phyloP scores from a whole-genome alignment of 2,888 invertebrate genomes.

The Uropetala carovei region DNA sequence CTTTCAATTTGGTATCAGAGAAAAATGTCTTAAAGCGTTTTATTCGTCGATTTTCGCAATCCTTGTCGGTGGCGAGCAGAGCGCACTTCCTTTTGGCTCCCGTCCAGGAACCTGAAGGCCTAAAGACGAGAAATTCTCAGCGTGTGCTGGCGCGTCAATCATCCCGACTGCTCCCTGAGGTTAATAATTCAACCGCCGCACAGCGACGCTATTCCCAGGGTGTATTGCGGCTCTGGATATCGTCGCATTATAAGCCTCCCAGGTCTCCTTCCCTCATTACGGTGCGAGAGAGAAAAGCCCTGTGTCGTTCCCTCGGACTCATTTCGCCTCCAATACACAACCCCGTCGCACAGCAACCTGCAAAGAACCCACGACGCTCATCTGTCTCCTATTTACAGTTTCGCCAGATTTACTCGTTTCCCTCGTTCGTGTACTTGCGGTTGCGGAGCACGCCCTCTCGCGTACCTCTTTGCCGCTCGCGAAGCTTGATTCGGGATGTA shows the following conservation, averaged over 20 bases:
- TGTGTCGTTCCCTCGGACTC: not conserved
- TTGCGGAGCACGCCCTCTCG: not conserved
- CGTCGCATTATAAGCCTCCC: not conserved
- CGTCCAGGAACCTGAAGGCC: no score
- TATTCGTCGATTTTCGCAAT: no score
- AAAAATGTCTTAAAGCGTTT: no score
- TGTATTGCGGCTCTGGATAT: not conserved
- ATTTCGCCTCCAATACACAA: not conserved
- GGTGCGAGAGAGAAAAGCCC: not conserved
- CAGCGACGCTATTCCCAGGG: no score
- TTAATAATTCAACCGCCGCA: not conserved
- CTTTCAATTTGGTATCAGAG: no score
- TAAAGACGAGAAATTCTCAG: no score
- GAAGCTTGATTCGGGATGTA: no score
- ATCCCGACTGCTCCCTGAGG: not conserved
- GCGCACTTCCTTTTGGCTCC: no score
- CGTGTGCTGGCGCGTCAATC: not conserved
- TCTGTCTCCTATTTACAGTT: not conserved
- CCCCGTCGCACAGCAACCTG: not conserved
- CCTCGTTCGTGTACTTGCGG: not conserved
- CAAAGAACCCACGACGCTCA: not conserved
- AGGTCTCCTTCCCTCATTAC: not conserved
- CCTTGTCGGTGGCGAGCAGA: no score
- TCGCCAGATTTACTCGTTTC: not conserved
- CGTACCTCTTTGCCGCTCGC: not conserved